These are phyloP conservation scores for Pseudorectes ferrugineus DNA, from an alignment of 2,113 vertebrate genomes.

Conservation along the genomic window DNA sequence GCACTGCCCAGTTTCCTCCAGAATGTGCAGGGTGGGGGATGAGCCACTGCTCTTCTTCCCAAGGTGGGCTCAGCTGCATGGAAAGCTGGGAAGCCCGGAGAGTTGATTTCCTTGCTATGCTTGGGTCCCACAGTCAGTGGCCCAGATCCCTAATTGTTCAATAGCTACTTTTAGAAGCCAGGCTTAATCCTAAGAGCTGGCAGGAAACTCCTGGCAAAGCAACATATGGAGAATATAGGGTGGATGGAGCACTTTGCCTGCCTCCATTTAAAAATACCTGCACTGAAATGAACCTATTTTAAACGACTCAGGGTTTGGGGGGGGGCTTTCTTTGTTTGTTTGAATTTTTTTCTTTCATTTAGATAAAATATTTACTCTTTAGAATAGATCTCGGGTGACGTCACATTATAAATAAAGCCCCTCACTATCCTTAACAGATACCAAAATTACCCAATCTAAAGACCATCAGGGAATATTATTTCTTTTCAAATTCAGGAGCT, in stretches of 20 bases:
- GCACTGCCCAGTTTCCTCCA: neutral
- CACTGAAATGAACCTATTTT: neutral
- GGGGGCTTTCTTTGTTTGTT: accelerated
- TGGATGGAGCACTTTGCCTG: neutral
- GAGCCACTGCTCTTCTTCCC: neutral
- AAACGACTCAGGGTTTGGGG: neutral
- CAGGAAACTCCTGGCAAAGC: neutral
- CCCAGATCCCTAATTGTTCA: neutral
- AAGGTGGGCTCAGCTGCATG: neutral
- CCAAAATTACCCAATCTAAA: neutral
- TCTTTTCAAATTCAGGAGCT: neutral
- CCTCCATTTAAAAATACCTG: neutral
- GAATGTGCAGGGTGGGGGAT: no score
- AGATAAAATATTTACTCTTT: neutral
- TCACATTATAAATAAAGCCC: neutral
- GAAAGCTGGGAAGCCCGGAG: neutral
- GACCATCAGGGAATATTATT: neutral
- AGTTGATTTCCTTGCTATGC: neutral
- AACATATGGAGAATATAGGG: accelerated
- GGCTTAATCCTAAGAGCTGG: neutral
- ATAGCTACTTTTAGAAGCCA: neutral
- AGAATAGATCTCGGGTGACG: neutral
- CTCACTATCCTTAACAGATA: neutral
- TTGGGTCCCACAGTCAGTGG: neutral
- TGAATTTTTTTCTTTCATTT: neutral